A percentile compares a stretch with the other conserved stretches of the same genome.
Evolutionary conservation across 2,113 vertebrate species (phyloP).

Genomic region (Nymphicus hollandicus): DNA sequence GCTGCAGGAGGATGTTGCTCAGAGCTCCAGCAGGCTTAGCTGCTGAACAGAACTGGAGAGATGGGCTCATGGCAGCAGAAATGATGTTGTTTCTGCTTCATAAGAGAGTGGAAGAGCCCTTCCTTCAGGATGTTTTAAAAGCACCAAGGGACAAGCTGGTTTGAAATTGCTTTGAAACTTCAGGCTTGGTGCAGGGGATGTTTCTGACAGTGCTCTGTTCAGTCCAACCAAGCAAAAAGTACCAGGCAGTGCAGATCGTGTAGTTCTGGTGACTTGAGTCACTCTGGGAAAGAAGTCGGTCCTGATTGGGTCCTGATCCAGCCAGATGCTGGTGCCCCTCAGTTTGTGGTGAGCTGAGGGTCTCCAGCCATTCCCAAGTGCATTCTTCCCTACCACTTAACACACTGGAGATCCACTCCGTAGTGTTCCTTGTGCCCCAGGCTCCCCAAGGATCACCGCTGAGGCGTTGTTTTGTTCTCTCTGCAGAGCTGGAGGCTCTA

Average conservation of each 20-base stretch:
- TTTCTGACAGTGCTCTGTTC: neutral
- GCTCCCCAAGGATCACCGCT: neutral
- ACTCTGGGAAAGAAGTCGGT: neutral
- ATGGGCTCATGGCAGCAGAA: neutral
- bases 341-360: neutral
- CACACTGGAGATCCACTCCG: neutral
- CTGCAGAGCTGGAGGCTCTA: neutral
- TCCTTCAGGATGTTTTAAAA: neutral
- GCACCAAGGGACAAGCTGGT: neutral
- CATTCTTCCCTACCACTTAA: neutral
- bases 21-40: neutral
- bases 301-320: neutral
- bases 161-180: neutral
- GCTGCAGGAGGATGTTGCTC: rapidly evolving
- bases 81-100: neutral
- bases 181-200: neutral
- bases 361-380: neutral
- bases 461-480: neutral
- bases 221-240: neutral
- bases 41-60: neutral
- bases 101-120: neutral
- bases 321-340: neutral
- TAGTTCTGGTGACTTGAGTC: neutral
- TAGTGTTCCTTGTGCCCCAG: neutral
- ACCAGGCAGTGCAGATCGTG: neutral